A percentile compares a stretch with the other conserved stretches of the same genome.
Conservation (phyloP, 64 coral and sea anemone species). For the Trachythela sp. region DNA sequence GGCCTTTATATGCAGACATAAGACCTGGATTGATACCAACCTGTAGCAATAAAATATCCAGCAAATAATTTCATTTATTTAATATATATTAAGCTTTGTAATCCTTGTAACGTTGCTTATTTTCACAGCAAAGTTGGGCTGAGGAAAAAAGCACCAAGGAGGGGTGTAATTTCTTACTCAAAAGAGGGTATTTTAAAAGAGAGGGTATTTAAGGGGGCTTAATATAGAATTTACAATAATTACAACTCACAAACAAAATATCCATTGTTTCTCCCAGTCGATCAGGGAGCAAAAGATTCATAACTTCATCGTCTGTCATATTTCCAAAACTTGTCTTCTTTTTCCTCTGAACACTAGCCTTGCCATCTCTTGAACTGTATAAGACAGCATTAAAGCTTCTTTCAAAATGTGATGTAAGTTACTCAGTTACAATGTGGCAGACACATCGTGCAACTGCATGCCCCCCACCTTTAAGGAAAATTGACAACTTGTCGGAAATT, state of each 20-base stretch:
- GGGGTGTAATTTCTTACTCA: no score
- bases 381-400: no score
- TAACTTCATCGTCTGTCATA: slow-evolving; percentile 81
- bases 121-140: no score
- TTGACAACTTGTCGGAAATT: no score
- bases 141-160: no score
- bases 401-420: neutral
- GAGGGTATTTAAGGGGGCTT: neutral
- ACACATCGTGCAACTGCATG: no score
- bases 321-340: slow-evolving; percentile 67
- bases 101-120: no score
- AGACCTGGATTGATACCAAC: slow-evolving; percentile 95
- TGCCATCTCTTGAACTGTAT: neutral
- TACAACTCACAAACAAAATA: slow-evolving; percentile 68
- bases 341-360: slow-evolving; percentile 36
- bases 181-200: neutral
- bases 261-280: slow-evolving; percentile 70
- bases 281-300: slow-evolving; percentile 77
- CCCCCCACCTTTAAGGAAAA: no score
- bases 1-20: slow-evolving; percentile 90
- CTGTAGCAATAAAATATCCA: slow-evolving; percentile 3
- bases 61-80: neutral
- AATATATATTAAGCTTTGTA: no score
- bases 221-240: neutral
- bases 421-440: no score